Conservation (phyloP, 2,797 vertebrate species). For the Anniella stebbinsi region DNA sequence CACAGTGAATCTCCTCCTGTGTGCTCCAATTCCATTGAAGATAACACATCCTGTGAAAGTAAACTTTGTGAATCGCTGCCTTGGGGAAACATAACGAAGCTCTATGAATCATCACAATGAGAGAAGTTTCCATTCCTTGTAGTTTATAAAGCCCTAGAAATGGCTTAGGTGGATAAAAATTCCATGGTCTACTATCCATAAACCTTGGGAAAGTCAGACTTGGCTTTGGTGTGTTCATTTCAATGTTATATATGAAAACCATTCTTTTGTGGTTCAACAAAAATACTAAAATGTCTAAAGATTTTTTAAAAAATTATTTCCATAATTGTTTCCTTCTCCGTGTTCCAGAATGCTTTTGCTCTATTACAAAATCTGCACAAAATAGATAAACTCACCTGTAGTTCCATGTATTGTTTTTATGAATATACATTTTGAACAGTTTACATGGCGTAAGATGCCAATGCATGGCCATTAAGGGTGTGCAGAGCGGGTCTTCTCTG, state of each 20-base stretch:
- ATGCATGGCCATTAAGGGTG: no score
- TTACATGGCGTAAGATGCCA: background rate
- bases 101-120: slow-evolving; percentile 47
- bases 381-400: background rate
- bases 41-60: slow-evolving; percentile 53
- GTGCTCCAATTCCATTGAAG: slow-evolving; percentile 47
- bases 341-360: background rate
- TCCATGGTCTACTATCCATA: no score
- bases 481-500: no score
- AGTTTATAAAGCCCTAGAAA: background rate
- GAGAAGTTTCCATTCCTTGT: slow-evolving; percentile 19
- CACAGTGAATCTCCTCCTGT: slow-evolving; percentile 39
- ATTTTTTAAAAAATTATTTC: background rate
- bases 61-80: slow-evolving; percentile 51
- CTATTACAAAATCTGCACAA: background rate
- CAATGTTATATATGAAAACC: background rate
- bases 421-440: background rate
- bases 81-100: slow-evolving; percentile 24
- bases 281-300: background rate
- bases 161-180: slow-evolving; percentile 8
- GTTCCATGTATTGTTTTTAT: background rate
- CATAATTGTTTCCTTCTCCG: background rate
- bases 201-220: background rate
- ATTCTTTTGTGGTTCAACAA: background rate
- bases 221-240: background rate